Percentiles rank a stretch among this genome's conserved stretches.
Conservation (phyloP, 1,140 invertebrate species). For the Drosophila lowei region DNA sequence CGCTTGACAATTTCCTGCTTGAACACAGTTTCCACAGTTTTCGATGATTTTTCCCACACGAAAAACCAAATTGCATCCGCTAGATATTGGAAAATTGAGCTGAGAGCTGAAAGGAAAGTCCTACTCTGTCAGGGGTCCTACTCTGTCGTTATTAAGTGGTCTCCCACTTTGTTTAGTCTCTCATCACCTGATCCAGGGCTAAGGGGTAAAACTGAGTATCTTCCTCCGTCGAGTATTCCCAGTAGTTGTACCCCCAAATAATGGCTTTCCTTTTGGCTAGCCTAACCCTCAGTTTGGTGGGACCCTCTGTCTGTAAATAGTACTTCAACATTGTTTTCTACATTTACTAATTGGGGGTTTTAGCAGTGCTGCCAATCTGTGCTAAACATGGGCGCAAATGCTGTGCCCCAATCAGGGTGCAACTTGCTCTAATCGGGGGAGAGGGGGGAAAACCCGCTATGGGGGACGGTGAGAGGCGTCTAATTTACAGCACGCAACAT, state of each 20-base stretch:
- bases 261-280: too few relatives aligned
- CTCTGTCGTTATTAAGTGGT: too few relatives aligned
- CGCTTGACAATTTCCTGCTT: constrained; percentile 64
- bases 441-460: constrained; percentile 44
- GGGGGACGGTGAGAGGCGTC: constrained; percentile 18
- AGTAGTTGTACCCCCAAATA: too few relatives aligned
- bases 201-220: too few relatives aligned
- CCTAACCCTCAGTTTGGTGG: too few relatives aligned
- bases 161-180: too few relatives aligned
- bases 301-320: not conserved
- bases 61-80: constrained; percentile 48
- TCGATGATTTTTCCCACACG: constrained; percentile 40
- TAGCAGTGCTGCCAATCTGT: constrained; percentile 14
- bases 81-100: constrained; percentile 22
- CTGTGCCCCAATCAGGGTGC: constrained; percentile 14
- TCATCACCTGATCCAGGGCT: too few relatives aligned
- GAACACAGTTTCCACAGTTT: constrained; percentile 24
- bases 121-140: too few relatives aligned
- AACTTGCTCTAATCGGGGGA: constrained; percentile 14
- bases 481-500: constrained; percentile 74
- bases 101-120: constrained; percentile 23
- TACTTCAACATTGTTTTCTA: not conserved
- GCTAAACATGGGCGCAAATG: constrained; percentile 57
- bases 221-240: too few relatives aligned
- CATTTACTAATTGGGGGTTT: constrained; percentile 50